Evolutionary conservation across 2,888 invertebrate species (phyloP).

Genomic region (Acanthacorydalis orientalis): DNA sequence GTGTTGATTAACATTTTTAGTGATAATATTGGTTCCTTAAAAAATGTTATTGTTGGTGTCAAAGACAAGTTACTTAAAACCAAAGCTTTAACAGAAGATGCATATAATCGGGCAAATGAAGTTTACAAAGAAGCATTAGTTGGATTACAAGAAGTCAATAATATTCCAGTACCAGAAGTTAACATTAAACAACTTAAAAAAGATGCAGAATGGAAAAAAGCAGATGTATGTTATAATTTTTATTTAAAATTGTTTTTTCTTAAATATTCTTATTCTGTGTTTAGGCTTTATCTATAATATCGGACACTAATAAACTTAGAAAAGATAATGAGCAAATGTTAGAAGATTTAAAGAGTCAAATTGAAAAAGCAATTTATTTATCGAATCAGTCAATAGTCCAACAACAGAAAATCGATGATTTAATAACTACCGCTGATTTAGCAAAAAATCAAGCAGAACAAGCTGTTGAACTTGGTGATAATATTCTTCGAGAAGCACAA

Average conservation of each 20-base stretch:
- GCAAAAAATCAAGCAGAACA: conserved; percentile 60
- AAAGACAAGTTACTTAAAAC: conserved; percentile 54
- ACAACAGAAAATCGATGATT: conserved; percentile 62
- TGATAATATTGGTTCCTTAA: conserved; percentile 47
- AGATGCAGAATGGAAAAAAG: conserved; percentile 49
- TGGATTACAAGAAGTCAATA: conserved; percentile 62
- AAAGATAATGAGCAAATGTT: conserved; percentile 39
- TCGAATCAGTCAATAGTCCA: conserved; percentile 44
- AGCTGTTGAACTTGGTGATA: conserved; percentile 73
- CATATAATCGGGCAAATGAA: conserved; percentile 52
- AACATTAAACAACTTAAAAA: conserved; percentile 51
- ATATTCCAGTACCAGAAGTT: conserved; percentile 59
- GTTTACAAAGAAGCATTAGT: conserved; percentile 72
- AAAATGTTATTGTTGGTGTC: conserved; percentile 46
- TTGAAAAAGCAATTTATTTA: conserved; percentile 45
- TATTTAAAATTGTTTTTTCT: not conserved
- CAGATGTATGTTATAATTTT: conserved; percentile 34
- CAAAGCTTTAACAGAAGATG: conserved; percentile 52
- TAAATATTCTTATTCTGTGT: not conserved
- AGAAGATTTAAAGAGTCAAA: conserved; percentile 45
- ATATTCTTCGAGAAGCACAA: conserved; percentile 61
- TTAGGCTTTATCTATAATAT: conserved; percentile 41
- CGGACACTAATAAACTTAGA: conserved; percentile 32
- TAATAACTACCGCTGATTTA: conserved; percentile 62
- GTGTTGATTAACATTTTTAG: conserved; percentile 24